phyloP scores from a whole-genome alignment of 92 coral and sea anemone species.

The Porites lobata region DNA sequence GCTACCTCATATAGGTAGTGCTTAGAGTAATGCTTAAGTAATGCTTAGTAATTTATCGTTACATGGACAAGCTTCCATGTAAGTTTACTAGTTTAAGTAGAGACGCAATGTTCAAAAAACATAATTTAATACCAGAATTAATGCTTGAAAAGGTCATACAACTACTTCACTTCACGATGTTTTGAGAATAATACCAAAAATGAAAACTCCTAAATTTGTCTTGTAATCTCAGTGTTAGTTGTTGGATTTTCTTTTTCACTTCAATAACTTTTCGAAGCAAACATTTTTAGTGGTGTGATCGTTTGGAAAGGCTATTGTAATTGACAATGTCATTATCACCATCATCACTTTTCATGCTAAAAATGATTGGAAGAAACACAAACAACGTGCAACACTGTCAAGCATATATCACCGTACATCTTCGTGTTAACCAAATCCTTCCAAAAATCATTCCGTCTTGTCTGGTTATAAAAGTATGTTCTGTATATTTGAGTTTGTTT shows the following conservation, averaged over 20 bases:
- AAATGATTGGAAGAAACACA: background rate
- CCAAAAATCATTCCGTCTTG: background rate
- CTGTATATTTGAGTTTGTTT: background rate
- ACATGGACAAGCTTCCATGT: too few relatives aligned
- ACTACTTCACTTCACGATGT: background rate
- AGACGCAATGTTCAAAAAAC: background rate
- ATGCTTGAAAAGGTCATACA: background rate
- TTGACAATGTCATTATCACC: background rate
- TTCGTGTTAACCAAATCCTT: background rate
- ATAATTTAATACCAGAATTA: background rate
- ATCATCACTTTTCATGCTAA: background rate
- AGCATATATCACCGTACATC: background rate
- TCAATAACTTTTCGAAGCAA: background rate
- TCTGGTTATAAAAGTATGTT: background rate
- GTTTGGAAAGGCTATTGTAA: background rate
- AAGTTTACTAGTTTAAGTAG: background rate
- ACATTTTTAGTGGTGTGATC: background rate
- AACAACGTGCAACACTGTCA: background rate
- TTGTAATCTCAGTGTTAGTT: background rate
- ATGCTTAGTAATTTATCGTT: too few relatives aligned
- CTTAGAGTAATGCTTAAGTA: too few relatives aligned
- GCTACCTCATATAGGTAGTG: too few relatives aligned
- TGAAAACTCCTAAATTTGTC: background rate
- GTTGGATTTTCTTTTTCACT: background rate
- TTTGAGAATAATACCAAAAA: background rate